Evolutionary conservation across 1,140 invertebrate species (phyloP), one percentile per base, ranked within the genome.

Genomic region (Vollenhovia emeryi): DNA sequence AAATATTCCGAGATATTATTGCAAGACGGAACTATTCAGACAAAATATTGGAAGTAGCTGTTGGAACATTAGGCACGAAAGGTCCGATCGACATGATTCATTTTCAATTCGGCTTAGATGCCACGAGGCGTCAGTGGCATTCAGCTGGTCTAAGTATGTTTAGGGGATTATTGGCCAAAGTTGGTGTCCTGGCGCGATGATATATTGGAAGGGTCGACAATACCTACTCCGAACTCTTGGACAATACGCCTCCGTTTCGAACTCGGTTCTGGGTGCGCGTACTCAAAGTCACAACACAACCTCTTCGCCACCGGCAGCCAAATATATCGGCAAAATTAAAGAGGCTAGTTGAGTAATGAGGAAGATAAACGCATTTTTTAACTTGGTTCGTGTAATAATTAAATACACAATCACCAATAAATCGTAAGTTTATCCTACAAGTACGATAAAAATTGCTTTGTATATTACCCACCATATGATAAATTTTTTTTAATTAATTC

Each of bases 161-260:
- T 88, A 88, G 88, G 86, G 89, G 90, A 93, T 92, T 92, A 93
- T 93, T 91, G 91, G 89, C 87, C 87, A 80, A 92, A 92, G 90
- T 92, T 93, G 88, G 90, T 92, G 85, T 90, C 87, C 83, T 87
- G 88, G 87, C 73, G 79, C 83, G 84, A 87, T 90, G 92, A 92
- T 92, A 89, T 91, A 93, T 92, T 90, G 89, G 89, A 87, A 86
- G 87, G 90, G 88, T 91, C 89, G 87, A 93, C 91, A 91, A 92
- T 92, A 90, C 80, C 80, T 84, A 84, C 90, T 88, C 74, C 86
- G 59, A 87, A 90, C 86, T 91, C 87, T 89, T 86, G 84, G 87
- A 89, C 89, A 91, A 90, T 91, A 91, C 90, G 85, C 86, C 87
- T 84, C 87, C 80, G 79, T 91, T 89, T 91, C 86, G 86, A 91